Evolutionary conservation across 2,888 invertebrate genomes (phyloP), one percentile per base, ranked within the genome.

Genomic region (Archaeoteleia sp.): DNA sequence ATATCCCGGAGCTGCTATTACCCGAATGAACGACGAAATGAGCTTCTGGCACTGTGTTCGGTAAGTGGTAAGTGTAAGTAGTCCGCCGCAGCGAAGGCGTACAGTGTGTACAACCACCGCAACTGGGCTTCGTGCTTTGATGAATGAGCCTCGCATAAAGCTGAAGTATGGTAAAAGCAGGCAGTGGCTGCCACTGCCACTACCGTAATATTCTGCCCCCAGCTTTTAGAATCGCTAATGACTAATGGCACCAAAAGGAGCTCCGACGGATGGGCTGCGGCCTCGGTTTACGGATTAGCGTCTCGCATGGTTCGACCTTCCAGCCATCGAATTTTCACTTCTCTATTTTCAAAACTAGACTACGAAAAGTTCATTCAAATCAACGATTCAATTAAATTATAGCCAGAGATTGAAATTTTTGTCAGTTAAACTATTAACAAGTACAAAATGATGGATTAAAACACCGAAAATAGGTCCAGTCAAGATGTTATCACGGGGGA

Each of bases 161-260:
- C 78, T 79, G 75, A 81, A 83, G 82, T 83, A 82, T 80, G 80
- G 78, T 80, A 82, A 82, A 84, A 82, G 82, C 82, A 67, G 73
- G 71, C 69, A 71, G 72, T 73, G 73, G 74, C 71, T 34, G 35
- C 43, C 37, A 10, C 51, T 42, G 10, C 62, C 30, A 42, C 72
- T 72, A 65, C 71, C 74, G 74, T 82, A 81, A 83, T 84, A 83
- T 83, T 79, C 79, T 63, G 46, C 66, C 53, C 61, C 34, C 30
- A 46, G 81, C 82, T 83, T 83, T 84, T 78, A 78, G 81, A 82
- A 82, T 80, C 80, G 74, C 82, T 84, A 83, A 84, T 83, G 80
- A 84, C 83, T 83, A 82, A 84, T 83, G 79, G 82, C 77, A 78
- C 75, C 76, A 72, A 78, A 79, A 77, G 75, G 72, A 76, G 71